Evolutionary conservation across 2,888 invertebrate species (phyloP).

Genomic region (Drosophila borealis): DNA sequence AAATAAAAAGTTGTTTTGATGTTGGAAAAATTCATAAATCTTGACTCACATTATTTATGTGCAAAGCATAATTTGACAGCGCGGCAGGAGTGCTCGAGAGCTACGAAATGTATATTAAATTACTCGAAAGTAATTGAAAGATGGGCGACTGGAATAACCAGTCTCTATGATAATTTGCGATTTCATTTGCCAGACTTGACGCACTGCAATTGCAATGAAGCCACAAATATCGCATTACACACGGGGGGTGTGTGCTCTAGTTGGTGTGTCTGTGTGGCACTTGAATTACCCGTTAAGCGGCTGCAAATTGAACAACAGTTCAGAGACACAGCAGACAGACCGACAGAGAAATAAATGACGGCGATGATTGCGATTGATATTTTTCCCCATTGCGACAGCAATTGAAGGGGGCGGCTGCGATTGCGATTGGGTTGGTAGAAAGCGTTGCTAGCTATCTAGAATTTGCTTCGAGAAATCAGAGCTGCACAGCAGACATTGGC

Average conservation of each 20-base stretch:
- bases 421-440: not conserved
- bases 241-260: not conserved
- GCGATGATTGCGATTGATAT: slow-evolving; percentile 57
- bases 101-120: slow-evolving; percentile 38
- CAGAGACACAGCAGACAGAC: slow-evolving; percentile 17
- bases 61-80: slow-evolving; percentile 54
- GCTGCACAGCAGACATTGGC: slow-evolving; percentile 17
- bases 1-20: slow-evolving; percentile 25
- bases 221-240: slow-evolving; percentile 74
- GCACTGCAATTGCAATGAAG: slow-evolving; percentile 67
- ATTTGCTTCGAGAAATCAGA: slow-evolving; percentile 37
- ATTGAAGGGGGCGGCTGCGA: not conserved
- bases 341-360: slow-evolving; percentile 53
- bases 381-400: slow-evolving; percentile 31
- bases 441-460: not conserved
- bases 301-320: slow-evolving; percentile 57
- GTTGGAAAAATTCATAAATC: slow-evolving; percentile 41
- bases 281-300: slow-evolving; percentile 58
- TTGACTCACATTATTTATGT: slow-evolving; percentile 43
- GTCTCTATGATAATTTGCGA: slow-evolving; percentile 58
- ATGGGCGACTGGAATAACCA: slow-evolving; percentile 63
- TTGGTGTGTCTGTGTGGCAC: slow-evolving; percentile 24
- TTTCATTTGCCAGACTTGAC: slow-evolving; percentile 42
- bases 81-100: slow-evolving; percentile 1
- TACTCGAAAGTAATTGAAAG: slow-evolving; percentile 58